Percentiles rank a stretch among this genome's conserved stretches.
Conservation (phyloP, 2,113 vertebrate species). For the Malurus cyaneus region DNA sequence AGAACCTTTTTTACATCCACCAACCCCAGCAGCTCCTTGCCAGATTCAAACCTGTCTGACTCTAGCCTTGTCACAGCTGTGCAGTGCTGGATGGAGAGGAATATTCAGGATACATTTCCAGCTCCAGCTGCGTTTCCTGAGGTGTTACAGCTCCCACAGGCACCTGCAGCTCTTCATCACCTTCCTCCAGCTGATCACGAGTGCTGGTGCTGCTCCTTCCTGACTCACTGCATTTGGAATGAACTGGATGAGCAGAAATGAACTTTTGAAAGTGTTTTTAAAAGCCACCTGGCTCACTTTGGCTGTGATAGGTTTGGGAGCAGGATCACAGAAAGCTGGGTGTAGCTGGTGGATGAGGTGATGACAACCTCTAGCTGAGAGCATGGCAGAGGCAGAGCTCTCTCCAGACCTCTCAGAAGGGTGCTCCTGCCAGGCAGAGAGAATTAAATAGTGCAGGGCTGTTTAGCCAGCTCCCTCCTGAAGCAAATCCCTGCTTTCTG, state of each 20-base stretch:
- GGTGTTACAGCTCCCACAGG: not conserved
- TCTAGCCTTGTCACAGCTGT: not conserved
- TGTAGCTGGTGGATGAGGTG: not conserved
- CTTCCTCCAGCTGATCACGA: not conserved
- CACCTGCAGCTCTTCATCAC: conserved; percentile 11
- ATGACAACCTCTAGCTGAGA: not conserved
- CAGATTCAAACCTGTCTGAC: not conserved
- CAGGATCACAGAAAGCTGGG: not conserved
- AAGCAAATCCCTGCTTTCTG: not conserved
- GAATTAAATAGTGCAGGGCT: not conserved
- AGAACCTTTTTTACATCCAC: not conserved
- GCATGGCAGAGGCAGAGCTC: not conserved
- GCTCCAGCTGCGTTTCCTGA: not conserved
- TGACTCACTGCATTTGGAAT: fast-evolving
- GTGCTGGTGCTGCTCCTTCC: not conserved
- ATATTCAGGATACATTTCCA: not conserved
- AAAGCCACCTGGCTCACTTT: not conserved
- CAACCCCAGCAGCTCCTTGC: not conserved
- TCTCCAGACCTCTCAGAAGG: not conserved
- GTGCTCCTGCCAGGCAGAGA: not conserved
- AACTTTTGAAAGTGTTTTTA: not conserved
- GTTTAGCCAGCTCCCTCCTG: not conserved
- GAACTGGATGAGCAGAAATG: not conserved
- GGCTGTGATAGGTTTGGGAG: not conserved
- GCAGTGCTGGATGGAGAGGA: not conserved